Base-by-base conservation (phyloP, 2,888 invertebrate genomes). In the Diarsia mendica region DNA sequence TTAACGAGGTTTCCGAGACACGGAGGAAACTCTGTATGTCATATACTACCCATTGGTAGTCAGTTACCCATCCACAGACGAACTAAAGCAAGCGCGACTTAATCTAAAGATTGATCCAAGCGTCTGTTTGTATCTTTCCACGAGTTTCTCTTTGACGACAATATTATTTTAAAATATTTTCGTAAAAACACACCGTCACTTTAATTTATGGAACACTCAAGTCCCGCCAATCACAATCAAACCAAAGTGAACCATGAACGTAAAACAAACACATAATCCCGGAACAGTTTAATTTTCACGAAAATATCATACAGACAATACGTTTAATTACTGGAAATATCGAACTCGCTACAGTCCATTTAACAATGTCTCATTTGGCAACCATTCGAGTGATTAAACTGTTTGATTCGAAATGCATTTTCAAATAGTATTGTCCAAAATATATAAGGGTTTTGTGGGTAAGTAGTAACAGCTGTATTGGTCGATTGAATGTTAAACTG, bases 291-390 rank as follows among this genome's bases (percentile, higher is more conserved):
- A 28, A 74, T 80, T 48, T 48, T 23, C 18, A 5, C 48, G 61
- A 44, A 77, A 60, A 60, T 60, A 23, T 44, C 13, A 58, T 51
- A 64, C 28, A 33, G 28, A 64, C 33, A 81, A 60, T 48, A 15
- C 53, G 11, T 65, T 61, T n/a, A 76, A 48, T 77, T 28, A 75
- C 15, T 75, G 13, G 9, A 60, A 65, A 75, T 51, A 33, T n/a
- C 46, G 82, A 51, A 13, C n/a, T 46, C 23, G 33, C 3, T 39
- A 64, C 9, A 39, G 55, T 53, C 33, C 15, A 23, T 58, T 80
- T 58, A 15, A 20, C 18, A 46, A 65, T 77, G 46, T 39, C 20
- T 28, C 51, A 53, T 61, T 48, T 44, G 4, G 60, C 46, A 58
- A 53, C 28, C 33, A 65, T 8, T 39, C 46, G 18, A 60, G 0